Base-by-base conservation (phyloP, 2,888 invertebrate genomes). In the Acanthosoma haemorrhoidale region DNA sequence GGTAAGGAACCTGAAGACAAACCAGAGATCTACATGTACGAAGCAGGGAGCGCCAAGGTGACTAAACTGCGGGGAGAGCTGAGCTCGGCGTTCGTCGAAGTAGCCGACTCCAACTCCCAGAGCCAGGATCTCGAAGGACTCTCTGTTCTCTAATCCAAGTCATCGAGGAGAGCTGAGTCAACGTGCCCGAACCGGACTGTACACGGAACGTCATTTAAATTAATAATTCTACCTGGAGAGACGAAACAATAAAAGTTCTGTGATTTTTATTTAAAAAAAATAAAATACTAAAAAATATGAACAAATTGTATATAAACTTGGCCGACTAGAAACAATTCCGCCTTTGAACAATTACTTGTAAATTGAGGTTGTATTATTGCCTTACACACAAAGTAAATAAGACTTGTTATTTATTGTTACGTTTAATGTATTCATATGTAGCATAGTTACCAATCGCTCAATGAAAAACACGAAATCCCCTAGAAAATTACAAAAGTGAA, bases 21-120 rank as follows among this genome's bases (percentile, higher is more conserved):
- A 58, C 86, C 87, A 70, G 92, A 92, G 82, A 92, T 93, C 76
- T 93, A 86, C 80, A 92, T 93, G 92, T 92, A 91, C 79, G 92
- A 93, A 78, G 86, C 91, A 57, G 81, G 84, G 72, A 87, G 88
- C 3, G 86, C 88, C 76, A 86, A 84, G 41, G 89, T 92, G 2
- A 92, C 86, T 79, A 91, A 88, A 80, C 81, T 93, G 21, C 87
- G 86, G 74, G 92, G 93, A 1, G 92, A 92, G 77, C 82, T 93
- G 64, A 92, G 92, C 4, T 86, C 88, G 64, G 91, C 92, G 38
- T 93, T 93, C 76, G 92, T 92, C 2, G 89, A 90, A 77, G 92
- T 92, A 57, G 93, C 93, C 21, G 92, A 92, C 81, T 91, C 90
- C 75, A 93, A 93, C 80, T 87, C 91, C 8, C 81, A 84, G 59